phyloP scores from a whole-genome alignment of 2,888 invertebrate genomes.

The Alloplasta piceator region DNA sequence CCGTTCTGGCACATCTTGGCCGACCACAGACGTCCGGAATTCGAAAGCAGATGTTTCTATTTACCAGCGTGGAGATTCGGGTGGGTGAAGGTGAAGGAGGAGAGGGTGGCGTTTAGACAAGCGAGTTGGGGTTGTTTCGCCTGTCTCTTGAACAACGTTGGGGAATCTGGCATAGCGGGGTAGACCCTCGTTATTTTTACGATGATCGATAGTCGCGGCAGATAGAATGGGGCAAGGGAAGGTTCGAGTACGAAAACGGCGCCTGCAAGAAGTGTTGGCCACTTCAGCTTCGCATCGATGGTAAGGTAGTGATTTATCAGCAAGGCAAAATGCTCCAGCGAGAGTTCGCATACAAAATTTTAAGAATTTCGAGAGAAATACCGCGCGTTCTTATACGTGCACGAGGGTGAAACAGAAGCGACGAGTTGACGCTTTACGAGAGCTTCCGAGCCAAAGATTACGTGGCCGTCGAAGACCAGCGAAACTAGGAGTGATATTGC shows the following conservation, averaged over 20 bases:
- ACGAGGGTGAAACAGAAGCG: slow-evolving; percentile 17
- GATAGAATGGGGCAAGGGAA: slow-evolving; percentile 28
- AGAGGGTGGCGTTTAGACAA: slow-evolving; percentile 51
- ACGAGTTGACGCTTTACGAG: slow-evolving; percentile 33
- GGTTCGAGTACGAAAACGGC: slow-evolving; percentile 44
- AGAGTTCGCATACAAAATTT: slow-evolving; percentile 66
- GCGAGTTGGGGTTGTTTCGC: slow-evolving; percentile 39
- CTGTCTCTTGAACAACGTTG: slow-evolving; percentile 38
- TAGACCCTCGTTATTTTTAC: slow-evolving; percentile 69
- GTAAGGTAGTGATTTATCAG: slow-evolving; percentile 70
- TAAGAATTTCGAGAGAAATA: slow-evolving; percentile 45
- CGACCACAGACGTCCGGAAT: slow-evolving; percentile 73
- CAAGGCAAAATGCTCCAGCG: slow-evolving; percentile 52
- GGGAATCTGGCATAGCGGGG: slow-evolving; percentile 49
- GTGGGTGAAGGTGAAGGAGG: slow-evolving; percentile 40
- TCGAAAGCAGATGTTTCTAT: slow-evolving; percentile 79
- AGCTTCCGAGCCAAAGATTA: slow-evolving; percentile 38
- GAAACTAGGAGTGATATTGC: slow-evolving; percentile 32
- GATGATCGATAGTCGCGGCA: slow-evolving; percentile 68
- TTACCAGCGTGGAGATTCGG: slow-evolving; percentile 66
- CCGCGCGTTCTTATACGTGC: slow-evolving; percentile 2
- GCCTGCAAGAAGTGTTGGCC: slow-evolving; percentile 42
- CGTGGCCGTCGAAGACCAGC: slow-evolving; percentile 28
- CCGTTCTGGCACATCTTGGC: slow-evolving; percentile 21
- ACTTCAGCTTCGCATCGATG: slow-evolving; percentile 64